phyloP scores from a whole-genome alignment of 2,888 invertebrate species.

The Chrysina gloriosa region DNA sequence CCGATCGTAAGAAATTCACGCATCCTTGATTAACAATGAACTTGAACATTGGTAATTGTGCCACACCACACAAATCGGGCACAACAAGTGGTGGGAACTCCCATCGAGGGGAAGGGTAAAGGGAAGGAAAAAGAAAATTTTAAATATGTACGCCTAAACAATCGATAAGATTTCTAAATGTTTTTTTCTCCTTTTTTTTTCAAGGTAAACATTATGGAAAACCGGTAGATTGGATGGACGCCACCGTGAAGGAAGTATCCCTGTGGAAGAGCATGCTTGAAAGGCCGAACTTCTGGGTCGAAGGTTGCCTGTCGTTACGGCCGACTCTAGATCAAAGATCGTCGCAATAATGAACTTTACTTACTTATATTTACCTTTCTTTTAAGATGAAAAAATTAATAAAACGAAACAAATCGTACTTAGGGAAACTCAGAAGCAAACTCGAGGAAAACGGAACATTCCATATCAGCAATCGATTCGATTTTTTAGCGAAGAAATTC shows the following conservation, averaged over 20 bases:
- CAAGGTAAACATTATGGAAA: slow-evolving; percentile 88
- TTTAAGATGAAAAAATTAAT: neutral
- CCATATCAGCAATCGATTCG: slow-evolving; percentile 8
- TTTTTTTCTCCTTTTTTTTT: slow-evolving; percentile 54
- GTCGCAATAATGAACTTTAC: slow-evolving; percentile 49
- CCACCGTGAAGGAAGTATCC: slow-evolving; percentile 87
- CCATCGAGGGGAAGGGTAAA: too few relatives aligned
- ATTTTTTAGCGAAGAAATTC: neutral
- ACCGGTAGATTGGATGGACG: slow-evolving; percentile 95
- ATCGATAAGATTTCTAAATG: neutral
- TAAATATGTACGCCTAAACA: neutral
- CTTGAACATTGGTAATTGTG: too few relatives aligned
- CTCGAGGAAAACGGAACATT: neutral
- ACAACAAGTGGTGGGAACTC: too few relatives aligned
- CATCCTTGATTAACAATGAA: too few relatives aligned
- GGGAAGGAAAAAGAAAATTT: too few relatives aligned
- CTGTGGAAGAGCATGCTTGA: slow-evolving; percentile 96
- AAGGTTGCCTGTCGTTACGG: slow-evolving; percentile 87
- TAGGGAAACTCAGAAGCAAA: neutral
- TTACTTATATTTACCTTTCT: too few relatives aligned
- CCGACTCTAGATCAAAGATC: slow-evolving; percentile 76
- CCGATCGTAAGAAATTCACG: too few relatives aligned
- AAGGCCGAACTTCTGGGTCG: slow-evolving; percentile 97
- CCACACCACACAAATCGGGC: too few relatives aligned
- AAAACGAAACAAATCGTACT: neutral